These are phyloP conservation scores for Arizona elegans DNA, from an alignment of 2,113 vertebrate species.

Conservation along the genomic window DNA sequence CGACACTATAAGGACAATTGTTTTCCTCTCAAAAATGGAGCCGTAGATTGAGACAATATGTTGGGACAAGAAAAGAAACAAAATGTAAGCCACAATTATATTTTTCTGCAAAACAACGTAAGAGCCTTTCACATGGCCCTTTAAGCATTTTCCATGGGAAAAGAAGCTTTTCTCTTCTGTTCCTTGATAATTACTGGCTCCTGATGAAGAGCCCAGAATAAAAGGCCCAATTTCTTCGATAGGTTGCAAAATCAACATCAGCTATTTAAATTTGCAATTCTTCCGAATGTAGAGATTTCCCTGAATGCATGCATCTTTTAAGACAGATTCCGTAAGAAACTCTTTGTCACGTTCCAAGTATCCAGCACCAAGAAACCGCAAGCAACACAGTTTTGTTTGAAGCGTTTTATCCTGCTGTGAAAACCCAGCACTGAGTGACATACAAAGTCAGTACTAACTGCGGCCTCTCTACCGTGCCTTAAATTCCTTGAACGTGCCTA, in stretches of 20 bases:
- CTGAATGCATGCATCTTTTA: neutral
- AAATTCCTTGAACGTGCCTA: too few relatives aligned
- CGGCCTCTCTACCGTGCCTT: fast-evolving
- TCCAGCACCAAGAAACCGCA: too few relatives aligned
- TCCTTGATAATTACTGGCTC: neutral
- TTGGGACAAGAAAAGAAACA: slow-evolving; percentile 6
- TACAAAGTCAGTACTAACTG: too few relatives aligned
- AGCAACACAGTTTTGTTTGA: too few relatives aligned
- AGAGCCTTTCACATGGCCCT: neutral
- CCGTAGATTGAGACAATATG: neutral
- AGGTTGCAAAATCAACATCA: neutral
- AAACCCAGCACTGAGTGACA: too few relatives aligned
- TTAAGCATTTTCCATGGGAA: slow-evolving; percentile 15
- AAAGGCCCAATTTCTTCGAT: neutral
- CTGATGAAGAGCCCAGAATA: neutral
- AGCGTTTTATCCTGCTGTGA: too few relatives aligned
- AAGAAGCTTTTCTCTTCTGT: slow-evolving; percentile 16
- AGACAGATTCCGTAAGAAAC: neutral
- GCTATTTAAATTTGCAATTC: neutral
- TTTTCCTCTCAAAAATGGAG: slow-evolving; percentile 15
- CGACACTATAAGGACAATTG: neutral
- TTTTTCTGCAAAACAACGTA: slow-evolving; percentile 12
- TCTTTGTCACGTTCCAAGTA: too few relatives aligned
- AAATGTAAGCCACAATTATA: slow-evolving; percentile 11
- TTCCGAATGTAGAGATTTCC: neutral